Evolutionary conservation across 2,113 vertebrate species (phyloP), one percentile per base, ranked within the genome.

Genomic region (Brachyhypopomus occidentalis): DNA sequence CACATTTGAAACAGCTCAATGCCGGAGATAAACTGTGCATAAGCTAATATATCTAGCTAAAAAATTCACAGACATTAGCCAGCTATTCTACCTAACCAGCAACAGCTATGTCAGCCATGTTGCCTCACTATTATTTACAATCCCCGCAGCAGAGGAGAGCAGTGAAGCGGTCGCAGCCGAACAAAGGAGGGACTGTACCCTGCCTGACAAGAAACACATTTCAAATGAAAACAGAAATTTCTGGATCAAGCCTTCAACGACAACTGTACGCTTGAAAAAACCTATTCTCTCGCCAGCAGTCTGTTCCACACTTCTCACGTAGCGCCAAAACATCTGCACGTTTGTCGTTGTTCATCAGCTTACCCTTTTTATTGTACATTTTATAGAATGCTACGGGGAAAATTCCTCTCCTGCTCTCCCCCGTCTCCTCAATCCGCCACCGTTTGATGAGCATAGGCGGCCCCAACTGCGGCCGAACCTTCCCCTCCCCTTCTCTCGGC

Each of bases 21-120:
- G 70, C 75, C 55, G 60, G 17, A 25, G 27, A 9, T 19, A 63
- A 25, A 12, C 64, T 58, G 67, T 69, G 69, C 27, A 23, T 38
- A 66, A 73, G 77, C 81, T 70, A 62, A 74, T 17, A 9, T 36
- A 45, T 48, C 22, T 58, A 45, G 22, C 66, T 70, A 20, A 41
- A 70, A 70, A 62, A 78, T 27, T n/a, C 55, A 36, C 41, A 34
- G 55, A 71, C 58, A 67, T 82, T 85, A 81, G 73, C 81, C 55
- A 30, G 84, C 73, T 81, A 82, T 64, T 70, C 70, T 72, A 3
- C 64, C 86, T 88, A 80, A 90, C 86, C 84, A 91, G 89, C 90
- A 87, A 90, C 88, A 87, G 84, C 89, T 87, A 66, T 83, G 92
- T 93, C 94, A 94, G 95, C 95, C 94, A 96, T 96, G 92, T 96